Evolutionary conservation across 2,797 vertebrate species (phyloP).

Genomic region (Peromyscus melanophrys): DNA sequence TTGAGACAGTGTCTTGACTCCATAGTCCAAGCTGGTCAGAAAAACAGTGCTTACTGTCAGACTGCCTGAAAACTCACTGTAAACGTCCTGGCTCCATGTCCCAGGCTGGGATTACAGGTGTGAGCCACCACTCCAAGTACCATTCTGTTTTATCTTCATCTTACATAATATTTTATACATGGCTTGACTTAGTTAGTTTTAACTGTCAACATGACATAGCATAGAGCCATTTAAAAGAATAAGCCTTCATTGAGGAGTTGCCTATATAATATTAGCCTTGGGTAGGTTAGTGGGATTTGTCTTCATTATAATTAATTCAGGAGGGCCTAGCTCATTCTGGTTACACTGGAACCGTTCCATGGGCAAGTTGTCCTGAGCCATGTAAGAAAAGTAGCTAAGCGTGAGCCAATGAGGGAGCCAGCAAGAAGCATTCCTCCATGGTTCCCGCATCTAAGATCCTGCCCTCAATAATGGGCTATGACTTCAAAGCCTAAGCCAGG

Average conservation of each 20-base stretch:
- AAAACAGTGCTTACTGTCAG: not conserved
- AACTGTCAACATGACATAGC: not conserved
- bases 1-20: not conserved
- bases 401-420: too few relatives aligned
- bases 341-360: not conserved
- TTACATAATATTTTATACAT: constrained; percentile 9
- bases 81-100: not conserved
- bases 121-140: not conserved
- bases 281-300: not conserved
- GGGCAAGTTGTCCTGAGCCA: not conserved
- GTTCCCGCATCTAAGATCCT: not conserved
- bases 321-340: not conserved
- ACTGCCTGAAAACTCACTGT: not conserved
- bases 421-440: not conserved
- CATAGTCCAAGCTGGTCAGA: too few relatives aligned
- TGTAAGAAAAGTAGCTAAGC: not conserved
- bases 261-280: not conserved
- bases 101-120: not conserved
- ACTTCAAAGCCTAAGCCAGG: not conserved
- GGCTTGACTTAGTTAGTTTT: not conserved
- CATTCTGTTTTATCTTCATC: constrained; percentile 9
- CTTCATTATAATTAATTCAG: not conserved
- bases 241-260: not conserved
- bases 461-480: not conserved
- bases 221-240: not conserved